Base-by-base conservation (phyloP, 2,113 vertebrate species). In the Clarias batrachus region DNA sequence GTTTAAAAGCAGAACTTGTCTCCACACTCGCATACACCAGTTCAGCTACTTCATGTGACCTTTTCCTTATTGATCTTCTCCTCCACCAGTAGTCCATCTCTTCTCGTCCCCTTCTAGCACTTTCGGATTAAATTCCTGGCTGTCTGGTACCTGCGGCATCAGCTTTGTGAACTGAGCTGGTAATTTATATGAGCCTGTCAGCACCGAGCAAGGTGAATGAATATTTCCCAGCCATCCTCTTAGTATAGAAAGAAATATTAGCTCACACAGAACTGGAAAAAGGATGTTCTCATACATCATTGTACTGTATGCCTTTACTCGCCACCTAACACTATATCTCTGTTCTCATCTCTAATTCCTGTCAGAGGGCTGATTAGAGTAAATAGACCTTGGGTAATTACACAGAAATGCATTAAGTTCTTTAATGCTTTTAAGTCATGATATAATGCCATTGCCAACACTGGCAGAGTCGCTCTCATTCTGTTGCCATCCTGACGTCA, bases 41-140 rank as follows among this genome's bases (percentile, higher is more conserved):
- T 85, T 84, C 79, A 90, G 70, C 81, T 60, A 85, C 81, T 85
- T 85, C 57, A 27, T 62, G 76, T 90, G 90, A 94, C 92, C 91
- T 94, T 94, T 93, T 88, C 91, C 90, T 93, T 92, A 94, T 93
- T 93, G 91, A 94, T 94, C 91, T 87, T 88, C 60, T 86, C 59
- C 81, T 84, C 86, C 86, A 63, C 62, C 81, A 19, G 4, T 62
- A 76, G 60, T 71, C 91, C 62, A 37, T 82, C 56, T 81, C 41
- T 86, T 14, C 80, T 74, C 60, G 14, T 41, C 59, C 86, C 48
- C 65, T 79, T 33, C 70, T 80, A 80, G 52, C 16, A 76, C 59
- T 65, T 52, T 82, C 85, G 83, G 90, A 82, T 90, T 56, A 74
- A 52, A 90, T 91, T 87, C 86, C 85, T 82, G 90, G 70, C 90